phyloP scores from a whole-genome alignment of 2,888 invertebrate genomes.

The Meiosimyza platycephala region DNA sequence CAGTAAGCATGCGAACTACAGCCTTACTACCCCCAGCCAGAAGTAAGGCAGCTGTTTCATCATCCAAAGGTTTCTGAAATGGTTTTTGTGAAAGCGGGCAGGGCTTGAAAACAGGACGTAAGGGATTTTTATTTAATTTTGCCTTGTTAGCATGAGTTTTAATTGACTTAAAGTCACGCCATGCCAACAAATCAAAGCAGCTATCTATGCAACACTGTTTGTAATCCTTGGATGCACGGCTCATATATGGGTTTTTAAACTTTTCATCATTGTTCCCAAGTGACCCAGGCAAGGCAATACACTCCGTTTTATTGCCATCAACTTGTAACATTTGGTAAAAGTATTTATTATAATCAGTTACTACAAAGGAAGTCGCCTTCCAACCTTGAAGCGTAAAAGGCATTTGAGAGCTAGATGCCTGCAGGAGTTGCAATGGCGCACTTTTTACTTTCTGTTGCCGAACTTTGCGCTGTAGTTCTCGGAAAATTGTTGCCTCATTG shows the following conservation, averaged over 20 bases:
- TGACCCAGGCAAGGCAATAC: slow-evolving; percentile 58
- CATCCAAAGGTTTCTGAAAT: slow-evolving; percentile 56
- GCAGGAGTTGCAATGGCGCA: slow-evolving; percentile 55
- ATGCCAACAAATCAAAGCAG: slow-evolving; percentile 53
- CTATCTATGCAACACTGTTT: slow-evolving; percentile 35
- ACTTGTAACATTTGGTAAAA: slow-evolving; percentile 62
- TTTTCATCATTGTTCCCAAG: slow-evolving; percentile 60
- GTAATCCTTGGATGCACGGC: slow-evolving; percentile 33
- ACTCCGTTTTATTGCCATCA: slow-evolving; percentile 51
- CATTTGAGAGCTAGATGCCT: slow-evolving; percentile 53
- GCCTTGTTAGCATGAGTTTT: slow-evolving; percentile 48
- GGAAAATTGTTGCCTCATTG: slow-evolving; percentile 64
- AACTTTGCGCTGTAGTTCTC: slow-evolving; percentile 61
- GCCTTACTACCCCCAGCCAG: slow-evolving; percentile 61
- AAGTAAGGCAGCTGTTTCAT: slow-evolving; percentile 57
- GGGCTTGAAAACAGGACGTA: slow-evolving; percentile 56
- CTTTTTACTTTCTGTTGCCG: slow-evolving; percentile 59
- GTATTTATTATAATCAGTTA: slow-evolving; percentile 62
- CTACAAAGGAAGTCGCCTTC: slow-evolving; percentile 63
- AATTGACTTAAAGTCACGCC: slow-evolving; percentile 51
- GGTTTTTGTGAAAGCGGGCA: slow-evolving; percentile 65
- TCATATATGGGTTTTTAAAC: slow-evolving; percentile 54
- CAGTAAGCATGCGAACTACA: slow-evolving; percentile 63
- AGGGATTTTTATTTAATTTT: slow-evolving; percentile 52
- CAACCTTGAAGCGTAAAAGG: slow-evolving; percentile 65